Base-by-base conservation (phyloP, 2,888 invertebrate genomes). In the Tetragonisca angustula region DNA sequence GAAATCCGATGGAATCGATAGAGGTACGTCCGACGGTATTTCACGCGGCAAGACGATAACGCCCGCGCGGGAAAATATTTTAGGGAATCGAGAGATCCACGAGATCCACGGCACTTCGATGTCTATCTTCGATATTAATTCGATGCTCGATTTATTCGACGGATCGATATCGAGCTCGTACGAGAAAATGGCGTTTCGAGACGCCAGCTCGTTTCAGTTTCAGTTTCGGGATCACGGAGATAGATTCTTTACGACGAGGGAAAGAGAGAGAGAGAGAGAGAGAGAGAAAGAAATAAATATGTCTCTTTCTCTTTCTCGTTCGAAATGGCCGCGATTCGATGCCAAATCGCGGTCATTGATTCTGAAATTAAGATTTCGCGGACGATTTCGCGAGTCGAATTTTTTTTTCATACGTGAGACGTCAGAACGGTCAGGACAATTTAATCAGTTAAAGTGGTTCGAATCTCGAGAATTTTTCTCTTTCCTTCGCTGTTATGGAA, bases 91-190 rank as follows among this genome's bases (percentile, higher is more conserved):
- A 21, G 69, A 43, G 43, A 43, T 43, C 17, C 36, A 1, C 24
- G 56, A 6, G 72, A 49, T 27, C 43, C 17, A 3, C 24, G 76
- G 27, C 64, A 21, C 43, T 17, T 56, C 64, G 65, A 78, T 73
- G 32, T 56, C n/a, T 73, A 73, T 59, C 73, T 73, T 50, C 73
- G 73, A 78, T 73, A 78, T 73, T 78, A 78, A 78, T 78, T 78
- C 56, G 56, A 21, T 65, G 65, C 56, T 32, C 78, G 73, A 67
- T 73, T 67, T 73, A 59, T 73, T 65, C 49, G 32, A 17, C 1
- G 3, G 78, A 73, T 73, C 56, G 56, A 27, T 78, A 73, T 73
- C 65, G 17, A 36, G 15, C 19, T 54, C 43, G 43, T 43, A 36
- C 15, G 21, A 11, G 5, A 2, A n/a, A 27, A 67, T 78, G 21